These are phyloP conservation scores for Eristalis arbustorum DNA, from an alignment of 2,888 invertebrate species.

Conservation along the genomic window DNA sequence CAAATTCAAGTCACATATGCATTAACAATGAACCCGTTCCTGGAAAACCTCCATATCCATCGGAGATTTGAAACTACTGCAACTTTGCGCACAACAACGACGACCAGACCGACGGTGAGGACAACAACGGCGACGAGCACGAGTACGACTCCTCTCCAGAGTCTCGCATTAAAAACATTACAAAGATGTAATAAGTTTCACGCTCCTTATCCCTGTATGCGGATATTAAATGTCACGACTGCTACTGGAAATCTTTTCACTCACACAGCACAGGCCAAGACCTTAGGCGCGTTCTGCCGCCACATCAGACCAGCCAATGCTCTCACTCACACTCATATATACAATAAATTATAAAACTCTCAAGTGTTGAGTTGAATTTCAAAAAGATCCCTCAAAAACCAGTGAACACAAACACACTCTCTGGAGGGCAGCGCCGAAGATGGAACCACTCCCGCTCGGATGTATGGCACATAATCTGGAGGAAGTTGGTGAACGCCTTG, in stretches of 20 bases:
- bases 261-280: neutral
- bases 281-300: neutral
- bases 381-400: conserved; percentile 37
- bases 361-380: conserved; percentile 63
- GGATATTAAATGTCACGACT: conserved; percentile 67
- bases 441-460: neutral
- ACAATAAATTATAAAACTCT: conserved; percentile 57
- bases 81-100: neutral
- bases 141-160: neutral
- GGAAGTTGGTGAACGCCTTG: conserved; percentile 7
- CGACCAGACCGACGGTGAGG: neutral
- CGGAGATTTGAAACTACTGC: neutral
- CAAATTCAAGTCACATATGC: conserved; percentile 43
- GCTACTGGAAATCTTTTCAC: conserved; percentile 37
- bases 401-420: conserved; percentile 5
- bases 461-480: neutral
- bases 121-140: neutral
- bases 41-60: neutral
- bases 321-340: neutral
- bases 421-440: neutral
- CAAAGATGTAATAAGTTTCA: conserved; percentile 60
- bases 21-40: conserved; percentile 25
- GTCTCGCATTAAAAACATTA: conserved; percentile 50
- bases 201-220: conserved; percentile 36
- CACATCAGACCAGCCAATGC: neutral